phyloP scores from a whole-genome alignment of 1,140 invertebrate species.

The Subanguina moxae region DNA sequence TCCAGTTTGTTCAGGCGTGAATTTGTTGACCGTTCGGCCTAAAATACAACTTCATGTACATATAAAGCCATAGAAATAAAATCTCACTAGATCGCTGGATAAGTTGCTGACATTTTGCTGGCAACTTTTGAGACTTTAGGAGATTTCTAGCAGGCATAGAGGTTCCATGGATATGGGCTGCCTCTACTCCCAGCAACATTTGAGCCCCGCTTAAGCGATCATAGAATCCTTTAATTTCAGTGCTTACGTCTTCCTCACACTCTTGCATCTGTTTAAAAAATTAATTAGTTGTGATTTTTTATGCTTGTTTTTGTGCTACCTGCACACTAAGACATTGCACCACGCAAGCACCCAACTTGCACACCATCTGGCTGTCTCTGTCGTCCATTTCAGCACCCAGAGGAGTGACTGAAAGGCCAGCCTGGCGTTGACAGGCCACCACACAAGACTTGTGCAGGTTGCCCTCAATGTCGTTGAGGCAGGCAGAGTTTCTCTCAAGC shows the following conservation, averaged over 20 bases:
- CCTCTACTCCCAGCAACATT: not conserved
- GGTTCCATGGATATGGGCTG: not conserved
- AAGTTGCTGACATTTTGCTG: not conserved
- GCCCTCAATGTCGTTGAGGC: not conserved
- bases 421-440: not conserved
- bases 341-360: not conserved
- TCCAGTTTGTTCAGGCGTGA: not conserved
- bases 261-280: not conserved
- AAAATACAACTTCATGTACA: not conserved
- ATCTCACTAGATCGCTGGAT: conserved; percentile 3
- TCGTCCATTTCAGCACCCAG: not conserved
- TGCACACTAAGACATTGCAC: not conserved
- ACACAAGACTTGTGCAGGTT: not conserved
- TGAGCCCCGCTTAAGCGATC: not conserved
- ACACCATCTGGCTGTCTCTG: conserved; percentile 3
- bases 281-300: not conserved
- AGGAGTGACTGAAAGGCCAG: not conserved
- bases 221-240: not conserved
- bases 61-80: not conserved
- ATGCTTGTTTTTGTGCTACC: not conserved
- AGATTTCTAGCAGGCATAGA: not conserved
- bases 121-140: not conserved
- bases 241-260: not conserved
- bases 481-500: not conserved
- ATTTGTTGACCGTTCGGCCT: not conserved